phyloP scores from a whole-genome alignment of 1,140 invertebrate genomes.

The Rhagoletis zephyria region DNA sequence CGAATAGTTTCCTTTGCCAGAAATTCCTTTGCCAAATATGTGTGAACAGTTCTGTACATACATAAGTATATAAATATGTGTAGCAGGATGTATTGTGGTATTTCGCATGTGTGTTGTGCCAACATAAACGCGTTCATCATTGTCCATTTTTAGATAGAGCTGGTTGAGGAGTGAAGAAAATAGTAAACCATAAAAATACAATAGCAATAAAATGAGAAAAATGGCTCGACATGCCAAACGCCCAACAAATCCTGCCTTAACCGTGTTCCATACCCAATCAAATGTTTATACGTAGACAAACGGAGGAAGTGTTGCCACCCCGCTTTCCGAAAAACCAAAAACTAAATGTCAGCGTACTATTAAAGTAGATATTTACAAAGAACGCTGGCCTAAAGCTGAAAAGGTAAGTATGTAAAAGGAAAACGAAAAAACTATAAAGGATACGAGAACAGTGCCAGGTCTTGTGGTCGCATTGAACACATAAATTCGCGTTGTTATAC shows the following conservation, averaged over 20 bases:
- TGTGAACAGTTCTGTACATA: not conserved
- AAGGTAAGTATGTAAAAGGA: not conserved
- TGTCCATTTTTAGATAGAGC: no score
- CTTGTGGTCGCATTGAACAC: not conserved
- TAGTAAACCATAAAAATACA: not conserved
- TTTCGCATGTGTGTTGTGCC: not conserved
- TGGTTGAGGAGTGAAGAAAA: not conserved
- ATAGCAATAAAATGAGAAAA: slow-evolving; percentile 11
- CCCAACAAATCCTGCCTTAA: not conserved
- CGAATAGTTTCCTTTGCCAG: not conserved
- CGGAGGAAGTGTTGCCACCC: not conserved
- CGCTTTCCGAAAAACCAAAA: no score
- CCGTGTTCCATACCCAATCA: not conserved
- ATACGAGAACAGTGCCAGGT: not conserved
- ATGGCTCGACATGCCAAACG: not conserved
- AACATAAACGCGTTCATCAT: not conserved
- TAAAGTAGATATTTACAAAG: not conserved
- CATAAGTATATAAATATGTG: not conserved
- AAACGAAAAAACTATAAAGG: not conserved
- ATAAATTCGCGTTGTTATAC: not conserved
- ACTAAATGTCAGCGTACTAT: no score
- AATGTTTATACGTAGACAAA: not conserved
- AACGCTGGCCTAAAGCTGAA: not conserved
- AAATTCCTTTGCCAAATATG: not conserved
- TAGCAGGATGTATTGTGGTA: not conserved